A percentile compares a stretch with the other conserved stretches of the same genome.
Conservation (phyloP, 2,797 vertebrate genomes). For the Xenopus petersii region DNA sequence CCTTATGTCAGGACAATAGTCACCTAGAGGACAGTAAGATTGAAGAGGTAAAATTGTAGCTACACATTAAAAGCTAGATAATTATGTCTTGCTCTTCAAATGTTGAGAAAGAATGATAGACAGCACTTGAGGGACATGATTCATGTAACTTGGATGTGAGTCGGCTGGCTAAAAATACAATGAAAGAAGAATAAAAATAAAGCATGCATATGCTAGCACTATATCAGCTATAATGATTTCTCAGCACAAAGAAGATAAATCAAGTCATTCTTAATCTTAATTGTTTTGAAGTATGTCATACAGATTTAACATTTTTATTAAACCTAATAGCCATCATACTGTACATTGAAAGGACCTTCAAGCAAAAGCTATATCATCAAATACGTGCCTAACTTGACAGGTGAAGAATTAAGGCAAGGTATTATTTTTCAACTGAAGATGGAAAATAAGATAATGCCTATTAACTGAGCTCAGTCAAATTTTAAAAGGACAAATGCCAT, state of each 20-base stretch:
- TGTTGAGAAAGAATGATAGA: constrained; percentile 40
- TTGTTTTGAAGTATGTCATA: constrained; percentile 48
- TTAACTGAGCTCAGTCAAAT: neutral
- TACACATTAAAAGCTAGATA: constrained; percentile 46
- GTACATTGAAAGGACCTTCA: constrained; percentile 48
- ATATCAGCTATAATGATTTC: constrained; percentile 39
- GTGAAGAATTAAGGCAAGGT: constrained; percentile 22
- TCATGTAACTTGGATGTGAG: constrained; percentile 38
- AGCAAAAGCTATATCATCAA: constrained; percentile 39
- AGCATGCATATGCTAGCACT: constrained; percentile 47
- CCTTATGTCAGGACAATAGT: constrained; percentile 46
- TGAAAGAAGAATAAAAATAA: constrained; percentile 45
- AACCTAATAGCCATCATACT: constrained; percentile 37
- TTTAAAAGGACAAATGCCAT: too few species aligned
- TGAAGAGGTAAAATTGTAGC: constrained; percentile 46
- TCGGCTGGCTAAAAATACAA: constrained; percentile 46
- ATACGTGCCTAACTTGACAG: constrained; percentile 32
- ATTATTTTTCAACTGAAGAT: constrained; percentile 16
- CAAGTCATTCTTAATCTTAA: constrained; percentile 45
- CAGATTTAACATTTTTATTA: constrained; percentile 47
- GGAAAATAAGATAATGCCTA: constrained; percentile 7
- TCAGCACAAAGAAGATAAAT: constrained; percentile 34
- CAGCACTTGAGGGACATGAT: constrained; percentile 48
- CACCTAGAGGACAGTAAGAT: constrained; percentile 47
- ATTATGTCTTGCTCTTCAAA: constrained; percentile 44